These are phyloP conservation scores for Tineola bisselliella DNA, from an alignment of 2,888 invertebrate genomes.

Conservation along the genomic window DNA sequence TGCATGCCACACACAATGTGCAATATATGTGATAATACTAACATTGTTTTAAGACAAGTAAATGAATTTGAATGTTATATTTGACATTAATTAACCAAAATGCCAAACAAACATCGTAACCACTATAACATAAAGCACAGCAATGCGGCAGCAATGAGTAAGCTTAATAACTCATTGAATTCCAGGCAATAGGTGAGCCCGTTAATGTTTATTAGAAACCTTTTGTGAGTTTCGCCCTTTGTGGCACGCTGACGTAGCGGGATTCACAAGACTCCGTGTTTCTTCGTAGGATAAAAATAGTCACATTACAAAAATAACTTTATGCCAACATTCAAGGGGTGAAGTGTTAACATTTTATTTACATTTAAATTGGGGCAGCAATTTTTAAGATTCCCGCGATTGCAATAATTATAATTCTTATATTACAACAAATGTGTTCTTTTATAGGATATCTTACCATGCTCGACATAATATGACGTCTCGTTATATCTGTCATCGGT, in stretches of 20 bases:
- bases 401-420: constrained; percentile 2
- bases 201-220: constrained; percentile 12
- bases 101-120: background rate
- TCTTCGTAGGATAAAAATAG: background rate
- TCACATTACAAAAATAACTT: background rate
- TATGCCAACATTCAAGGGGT: background rate
- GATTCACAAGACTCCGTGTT: background rate
- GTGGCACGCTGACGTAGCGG: background rate
- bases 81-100: too few species aligned
- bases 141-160: constrained; percentile 55
- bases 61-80: too few species aligned
- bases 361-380: constrained; percentile 4
- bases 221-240: constrained; percentile 11
- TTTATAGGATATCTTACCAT: constrained; percentile 83
- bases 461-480: constrained; percentile 95
- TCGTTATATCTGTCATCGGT: constrained; percentile 93
- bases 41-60: too few species aligned
- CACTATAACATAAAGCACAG: constrained; percentile 21
- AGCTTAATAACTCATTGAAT: constrained; percentile 20
- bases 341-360: background rate
- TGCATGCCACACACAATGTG: too few species aligned
- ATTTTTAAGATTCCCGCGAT: constrained; percentile 12
- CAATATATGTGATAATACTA: too few species aligned
- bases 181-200: background rate
- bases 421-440: too few species aligned